Conservation (phyloP, 2,888 invertebrate species). For the Phyllotreta cruciferae region DNA sequence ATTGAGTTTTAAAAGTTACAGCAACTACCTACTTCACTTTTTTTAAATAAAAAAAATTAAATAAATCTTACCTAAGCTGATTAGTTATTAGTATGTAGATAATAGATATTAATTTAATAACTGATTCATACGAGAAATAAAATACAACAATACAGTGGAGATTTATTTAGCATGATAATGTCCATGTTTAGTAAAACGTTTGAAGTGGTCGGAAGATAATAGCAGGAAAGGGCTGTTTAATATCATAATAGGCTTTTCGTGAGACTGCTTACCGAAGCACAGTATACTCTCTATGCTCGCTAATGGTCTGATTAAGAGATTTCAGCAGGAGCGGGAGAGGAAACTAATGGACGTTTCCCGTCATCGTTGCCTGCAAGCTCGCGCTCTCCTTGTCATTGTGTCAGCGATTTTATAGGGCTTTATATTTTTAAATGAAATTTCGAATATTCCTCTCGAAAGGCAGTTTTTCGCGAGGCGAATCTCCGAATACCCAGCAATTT, state of each 20-base stretch:
- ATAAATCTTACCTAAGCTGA: no score
- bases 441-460: background rate
- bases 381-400: conserved; percentile 15
- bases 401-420: conserved; percentile 20
- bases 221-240: conserved; percentile 57
- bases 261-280: conserved; percentile 56
- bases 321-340: conserved; percentile 47
- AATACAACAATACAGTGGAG: conserved; percentile 1
- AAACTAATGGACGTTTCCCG: conserved; percentile 54
- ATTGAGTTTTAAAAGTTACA: no score
- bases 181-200: conserved; percentile 42
- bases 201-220: conserved; percentile 53
- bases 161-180: conserved; percentile 41
- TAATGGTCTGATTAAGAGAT: conserved; percentile 63
- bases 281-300: conserved; percentile 49
- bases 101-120: no score
- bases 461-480: no score
- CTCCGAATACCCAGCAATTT: no score
- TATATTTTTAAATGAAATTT: conserved; percentile 22
- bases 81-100: no score
- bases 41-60: no score
- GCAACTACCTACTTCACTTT: no score
- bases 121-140: no score
- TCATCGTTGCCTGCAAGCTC: conserved; percentile 20
- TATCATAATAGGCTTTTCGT: conserved; percentile 61